These are phyloP conservation scores for Heterodera carotae DNA, from an alignment of 1,140 invertebrate genomes.

Conservation along the genomic window DNA sequence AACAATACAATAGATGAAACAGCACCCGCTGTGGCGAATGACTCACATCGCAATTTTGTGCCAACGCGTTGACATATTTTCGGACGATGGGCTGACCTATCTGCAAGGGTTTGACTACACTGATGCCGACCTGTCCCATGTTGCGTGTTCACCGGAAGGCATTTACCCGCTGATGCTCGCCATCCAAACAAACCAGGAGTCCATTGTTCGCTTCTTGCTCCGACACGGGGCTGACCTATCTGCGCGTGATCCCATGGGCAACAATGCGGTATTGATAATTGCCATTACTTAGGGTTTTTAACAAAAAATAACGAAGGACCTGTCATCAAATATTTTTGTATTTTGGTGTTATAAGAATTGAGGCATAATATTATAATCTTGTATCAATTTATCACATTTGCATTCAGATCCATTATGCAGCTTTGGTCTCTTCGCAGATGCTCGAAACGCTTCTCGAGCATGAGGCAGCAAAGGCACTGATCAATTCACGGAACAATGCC, in stretches of 20 bases:
- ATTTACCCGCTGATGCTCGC: too few relatives aligned
- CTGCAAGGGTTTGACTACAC: slow-evolving; percentile 50
- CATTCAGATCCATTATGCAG: slow-evolving; percentile 51
- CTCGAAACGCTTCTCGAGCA: too few relatives aligned
- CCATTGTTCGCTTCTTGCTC: slow-evolving; percentile 49
- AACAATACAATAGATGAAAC: too few relatives aligned
- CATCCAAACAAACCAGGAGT: too few relatives aligned
- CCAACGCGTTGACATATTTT: slow-evolving; percentile 45
- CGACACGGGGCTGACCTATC: slow-evolving; percentile 54
- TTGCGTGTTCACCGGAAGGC: too few relatives aligned
- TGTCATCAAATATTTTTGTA: too few relatives aligned
- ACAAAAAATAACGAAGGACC: not conserved
- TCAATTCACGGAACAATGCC: slow-evolving; percentile 62
- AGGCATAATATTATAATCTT: not conserved
- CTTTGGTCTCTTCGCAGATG: too few relatives aligned
- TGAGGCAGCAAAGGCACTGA: slow-evolving; percentile 51
- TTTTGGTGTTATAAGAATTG: too few relatives aligned
- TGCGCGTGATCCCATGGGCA: slow-evolving; percentile 53
- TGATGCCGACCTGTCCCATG: slow-evolving; percentile 42
- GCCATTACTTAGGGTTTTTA: not conserved
- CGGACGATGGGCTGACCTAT: slow-evolving; percentile 48
- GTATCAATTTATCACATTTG: too few relatives aligned
- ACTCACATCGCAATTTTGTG: slow-evolving; percentile 52
- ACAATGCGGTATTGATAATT: slow-evolving; percentile 48
- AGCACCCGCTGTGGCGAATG: slow-evolving; percentile 52